These are phyloP conservation scores for Panagrolaimus sp. DNA, from an alignment of 1,140 invertebrate genomes.

Conservation along the genomic window DNA sequence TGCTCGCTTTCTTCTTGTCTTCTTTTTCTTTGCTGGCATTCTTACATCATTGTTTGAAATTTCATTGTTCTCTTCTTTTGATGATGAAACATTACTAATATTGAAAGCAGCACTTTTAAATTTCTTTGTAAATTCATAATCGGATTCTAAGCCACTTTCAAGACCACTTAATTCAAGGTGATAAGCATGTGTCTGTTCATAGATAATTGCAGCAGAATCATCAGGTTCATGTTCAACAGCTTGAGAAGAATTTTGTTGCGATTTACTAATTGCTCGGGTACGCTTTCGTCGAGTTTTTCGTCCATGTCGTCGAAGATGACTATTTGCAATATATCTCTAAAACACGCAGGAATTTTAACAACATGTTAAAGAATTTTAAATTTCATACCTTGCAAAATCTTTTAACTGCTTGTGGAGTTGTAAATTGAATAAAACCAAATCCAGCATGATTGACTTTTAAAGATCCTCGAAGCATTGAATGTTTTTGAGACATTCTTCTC, in stretches of 20 bases:
- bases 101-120: not conserved
- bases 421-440: not conserved
- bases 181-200: not conserved
- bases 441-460: slow-evolving; percentile 1
- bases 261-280: not conserved
- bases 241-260: not conserved
- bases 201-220: too few species aligned
- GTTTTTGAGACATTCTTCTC: not conserved
- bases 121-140: not conserved
- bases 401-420: not conserved
- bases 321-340: not conserved
- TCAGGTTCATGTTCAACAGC: too few species aligned
- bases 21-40: not conserved
- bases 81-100: not conserved
- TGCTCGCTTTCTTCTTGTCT: not conserved
- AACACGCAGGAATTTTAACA: too few species aligned
- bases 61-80: not conserved
- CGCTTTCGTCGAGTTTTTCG: slow-evolving; percentile 6
- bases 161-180: not conserved
- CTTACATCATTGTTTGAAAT: not conserved
- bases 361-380: too few species aligned
- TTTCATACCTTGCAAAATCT: not conserved
- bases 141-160: slow-evolving; percentile 1
- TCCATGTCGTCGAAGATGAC: not conserved
- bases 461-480: not conserved